phyloP scores from a whole-genome alignment of 2,113 vertebrate species.

The Prietella phreatophila region DNA sequence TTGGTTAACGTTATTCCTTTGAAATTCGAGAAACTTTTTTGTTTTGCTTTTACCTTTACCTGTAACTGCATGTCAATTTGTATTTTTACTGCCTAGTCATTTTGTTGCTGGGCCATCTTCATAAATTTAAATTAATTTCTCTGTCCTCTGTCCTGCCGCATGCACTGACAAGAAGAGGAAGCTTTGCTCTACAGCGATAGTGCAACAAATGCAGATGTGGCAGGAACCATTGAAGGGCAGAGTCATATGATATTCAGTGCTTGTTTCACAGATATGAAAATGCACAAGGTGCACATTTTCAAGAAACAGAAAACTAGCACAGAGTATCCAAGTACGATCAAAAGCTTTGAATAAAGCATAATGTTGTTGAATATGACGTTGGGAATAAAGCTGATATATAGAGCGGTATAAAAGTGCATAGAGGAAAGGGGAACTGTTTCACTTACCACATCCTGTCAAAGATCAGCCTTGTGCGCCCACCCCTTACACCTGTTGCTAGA shows the following conservation, averaged over 20 bases:
- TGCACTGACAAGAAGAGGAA: slow-evolving; percentile 48
- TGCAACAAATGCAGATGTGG: slow-evolving; percentile 47
- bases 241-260: slow-evolving; percentile 3
- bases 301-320: slow-evolving; percentile 22
- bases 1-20: background rate
- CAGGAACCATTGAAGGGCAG: slow-evolving; percentile 39
- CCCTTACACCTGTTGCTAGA: slow-evolving; percentile 10
- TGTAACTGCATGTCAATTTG: background rate
- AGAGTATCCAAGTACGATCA: background rate
- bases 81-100: background rate
- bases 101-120: background rate
- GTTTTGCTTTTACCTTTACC: background rate
- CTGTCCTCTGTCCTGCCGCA: background rate
- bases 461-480: slow-evolving; percentile 18
- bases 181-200: slow-evolving; percentile 47
- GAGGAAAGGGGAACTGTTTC: slow-evolving; percentile 8
- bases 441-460: slow-evolving; percentile 56
- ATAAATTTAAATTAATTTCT: background rate
- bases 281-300: background rate
- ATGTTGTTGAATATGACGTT: background rate
- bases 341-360: background rate
- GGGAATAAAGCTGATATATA: background rate
- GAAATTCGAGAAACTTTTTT: background rate
- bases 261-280: background rate
- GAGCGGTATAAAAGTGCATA: slow-evolving; percentile 11